Evolutionary conservation across 2,113 vertebrate genomes (phyloP), one percentile per base, ranked within the genome.

Genomic region (Hylia prasina): DNA sequence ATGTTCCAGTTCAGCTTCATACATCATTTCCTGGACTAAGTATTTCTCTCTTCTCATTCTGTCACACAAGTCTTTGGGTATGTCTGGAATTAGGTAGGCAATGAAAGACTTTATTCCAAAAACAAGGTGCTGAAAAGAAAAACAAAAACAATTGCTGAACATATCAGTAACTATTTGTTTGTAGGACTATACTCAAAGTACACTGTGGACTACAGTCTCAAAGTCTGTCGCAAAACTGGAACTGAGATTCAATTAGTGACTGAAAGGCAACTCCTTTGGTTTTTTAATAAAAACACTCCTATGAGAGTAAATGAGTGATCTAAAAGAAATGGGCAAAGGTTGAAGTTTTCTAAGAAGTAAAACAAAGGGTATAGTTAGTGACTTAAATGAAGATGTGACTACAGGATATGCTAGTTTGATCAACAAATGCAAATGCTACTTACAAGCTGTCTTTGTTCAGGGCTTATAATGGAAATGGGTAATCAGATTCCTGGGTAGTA

Each of bases 1-100:
- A 95, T 99, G 99, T 95, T 99, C 99, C 82, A 99, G 97, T 94
- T 99, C 99, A 8, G 99, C 99, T 94, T 98, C 98, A 23, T 98
- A 98, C 98, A 98, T 98, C 98, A 98, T 98, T 89, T 98, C 98
- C 94, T 98, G 98, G 56, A 98, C 98, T 82, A 99, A 95, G 72
- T 98, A 98, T 53, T 98, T 98, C 93, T 98, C 98, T 58, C 98
- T 97, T 56, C 98, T 97, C 97, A 98, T 98, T 95, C 98, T 97
- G 84, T 98, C 98, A 16, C 98, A 98, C 25, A 98, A 95, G 65
- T 98, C 98, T 96, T 98, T 98, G 71, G 98, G 98, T 97, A 98
- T 97, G 82, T 98, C 98, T 44, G 98, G 98, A 95, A 98, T 98
- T 94, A 98, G 97, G 97, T 98, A 98, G 42, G 98, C 98, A 91